A percentile compares a stretch with the other conserved stretches of the same genome.
Evolutionary conservation across 1,140 invertebrate genomes (phyloP).

Genomic region (Danaus melanippus): DNA sequence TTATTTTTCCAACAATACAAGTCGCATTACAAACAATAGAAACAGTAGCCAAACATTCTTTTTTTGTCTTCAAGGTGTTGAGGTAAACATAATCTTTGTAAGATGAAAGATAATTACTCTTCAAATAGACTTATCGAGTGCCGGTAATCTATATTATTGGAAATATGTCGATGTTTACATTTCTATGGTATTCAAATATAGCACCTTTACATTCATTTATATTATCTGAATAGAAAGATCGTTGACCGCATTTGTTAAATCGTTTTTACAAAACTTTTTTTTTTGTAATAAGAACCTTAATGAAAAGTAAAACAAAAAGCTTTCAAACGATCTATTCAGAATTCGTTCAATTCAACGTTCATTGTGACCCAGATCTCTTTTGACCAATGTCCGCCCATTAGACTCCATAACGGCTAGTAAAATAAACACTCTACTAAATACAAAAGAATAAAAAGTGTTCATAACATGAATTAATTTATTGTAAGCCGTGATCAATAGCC

Average conservation of each 20-base stretch:
- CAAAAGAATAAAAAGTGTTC: slow-evolving; percentile 64
- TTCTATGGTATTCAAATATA: too few species aligned
- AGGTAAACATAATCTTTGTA: slow-evolving; percentile 31
- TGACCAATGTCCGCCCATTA: slow-evolving; percentile 65
- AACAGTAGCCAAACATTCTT: slow-evolving; percentile 46
- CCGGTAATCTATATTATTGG: slow-evolving; percentile 39
- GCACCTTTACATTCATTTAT: too few species aligned
- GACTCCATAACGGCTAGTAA: slow-evolving; percentile 48
- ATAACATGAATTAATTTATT: slow-evolving; percentile 71
- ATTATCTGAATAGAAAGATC: too few species aligned
- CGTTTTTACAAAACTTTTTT: too few species aligned
- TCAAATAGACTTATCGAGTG: slow-evolving; percentile 36
- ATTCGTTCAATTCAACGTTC: slow-evolving; percentile 30
- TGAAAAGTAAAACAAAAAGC: slow-evolving; percentile 23
- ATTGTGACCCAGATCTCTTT: slow-evolving; percentile 41
- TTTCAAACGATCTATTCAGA: slow-evolving; percentile 30
- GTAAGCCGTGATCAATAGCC: slow-evolving; percentile 59
- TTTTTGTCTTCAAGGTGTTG: slow-evolving; percentile 35
- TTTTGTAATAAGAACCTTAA: not conserved
- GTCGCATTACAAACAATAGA: slow-evolving; percentile 54
- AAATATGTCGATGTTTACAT: slow-evolving; percentile 16
- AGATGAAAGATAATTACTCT: slow-evolving; percentile 27
- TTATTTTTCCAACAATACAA: slow-evolving; percentile 49
- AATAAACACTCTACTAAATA: slow-evolving; percentile 52
- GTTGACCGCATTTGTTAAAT: too few species aligned